Evolutionary conservation across 2,888 invertebrate species (phyloP).

Genomic region (Loripinus fragilis): DNA sequence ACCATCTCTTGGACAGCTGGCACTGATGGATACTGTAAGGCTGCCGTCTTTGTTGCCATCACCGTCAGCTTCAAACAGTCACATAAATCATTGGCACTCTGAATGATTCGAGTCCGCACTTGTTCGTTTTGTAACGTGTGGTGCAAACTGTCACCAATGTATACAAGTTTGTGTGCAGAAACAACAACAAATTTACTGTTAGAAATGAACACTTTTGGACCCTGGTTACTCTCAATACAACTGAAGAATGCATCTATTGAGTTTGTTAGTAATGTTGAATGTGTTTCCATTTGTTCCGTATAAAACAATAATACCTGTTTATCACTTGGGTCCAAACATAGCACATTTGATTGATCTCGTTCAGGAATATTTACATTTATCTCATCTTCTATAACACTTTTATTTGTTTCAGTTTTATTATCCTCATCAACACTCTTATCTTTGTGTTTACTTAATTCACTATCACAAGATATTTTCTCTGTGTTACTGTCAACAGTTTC

Average conservation of each 20-base stretch:
- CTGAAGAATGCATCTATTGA: constrained; percentile 96
- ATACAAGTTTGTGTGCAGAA: constrained; percentile 96
- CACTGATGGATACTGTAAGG: constrained; percentile 95
- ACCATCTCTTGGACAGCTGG: constrained; percentile 97
- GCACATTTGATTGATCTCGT: constrained; percentile 51
- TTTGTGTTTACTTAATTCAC: constrained; percentile 20
- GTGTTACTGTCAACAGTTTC: constrained; percentile 21
- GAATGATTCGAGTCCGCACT: constrained; percentile 86
- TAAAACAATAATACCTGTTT: constrained; percentile 94
- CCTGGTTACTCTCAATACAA: constrained; percentile 96
- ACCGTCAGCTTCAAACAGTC: constrained; percentile 87
- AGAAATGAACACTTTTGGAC: constrained; percentile 95
- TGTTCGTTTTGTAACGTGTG: constrained; percentile 91
- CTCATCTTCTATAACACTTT: constrained; percentile 11
- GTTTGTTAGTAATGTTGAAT: constrained; percentile 90
- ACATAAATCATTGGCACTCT: constrained; percentile 80
- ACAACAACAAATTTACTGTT: constrained; percentile 97
- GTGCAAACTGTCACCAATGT: constrained; percentile 96
- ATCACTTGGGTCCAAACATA: constrained; percentile 88
- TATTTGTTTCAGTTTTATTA: constrained; percentile 27
- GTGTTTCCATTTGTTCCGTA: constrained; percentile 92
- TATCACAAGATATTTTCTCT: constrained; percentile 18
- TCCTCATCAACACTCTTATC: constrained; percentile 37
- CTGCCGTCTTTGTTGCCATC: constrained; percentile 94
- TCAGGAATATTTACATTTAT: constrained; percentile 46